phyloP scores from a whole-genome alignment of 2,888 invertebrate genomes.

The Pyrrhosoma nymphula region DNA sequence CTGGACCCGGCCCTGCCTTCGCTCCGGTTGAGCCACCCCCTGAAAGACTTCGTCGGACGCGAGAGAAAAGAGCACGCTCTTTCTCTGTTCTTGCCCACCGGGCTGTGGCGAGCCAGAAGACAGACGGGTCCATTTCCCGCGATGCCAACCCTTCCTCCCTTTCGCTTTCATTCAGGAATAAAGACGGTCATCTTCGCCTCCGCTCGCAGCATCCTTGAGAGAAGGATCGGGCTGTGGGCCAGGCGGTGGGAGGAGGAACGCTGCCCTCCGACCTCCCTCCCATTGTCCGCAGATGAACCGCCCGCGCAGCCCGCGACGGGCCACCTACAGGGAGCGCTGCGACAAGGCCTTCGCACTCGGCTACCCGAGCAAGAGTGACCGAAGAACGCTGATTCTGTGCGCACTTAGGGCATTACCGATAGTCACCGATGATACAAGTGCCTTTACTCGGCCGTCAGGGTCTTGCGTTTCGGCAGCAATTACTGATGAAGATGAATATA shows the following conservation, averaged over 20 bases:
- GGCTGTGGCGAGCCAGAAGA: not conserved
- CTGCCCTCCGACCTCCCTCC: not conserved
- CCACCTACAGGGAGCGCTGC: no score
- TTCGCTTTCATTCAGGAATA: slow-evolving; percentile 52
- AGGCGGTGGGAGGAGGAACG: not conserved
- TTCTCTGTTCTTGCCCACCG: not conserved
- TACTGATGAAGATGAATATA: no score
- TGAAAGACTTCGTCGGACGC: not conserved
- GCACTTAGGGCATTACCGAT: no score
- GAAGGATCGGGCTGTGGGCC: not conserved
- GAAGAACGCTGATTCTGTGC: no score
- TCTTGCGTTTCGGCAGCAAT: no score
- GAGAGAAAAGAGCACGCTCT: not conserved
- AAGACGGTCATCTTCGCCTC: not conserved
- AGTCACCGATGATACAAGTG: no score
- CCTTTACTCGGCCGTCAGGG: no score
- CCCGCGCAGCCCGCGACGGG: not conserved
- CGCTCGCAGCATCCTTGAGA: not conserved
- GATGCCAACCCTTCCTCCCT: not conserved
- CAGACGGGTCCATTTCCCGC: not conserved
- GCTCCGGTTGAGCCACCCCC: no score
- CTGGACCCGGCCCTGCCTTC: no score
- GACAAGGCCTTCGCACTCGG: no score
- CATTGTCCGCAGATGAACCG: not conserved
- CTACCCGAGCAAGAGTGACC: no score